Conservation (phyloP, 1,140 invertebrate genomes). For the Himalopsyche phryganea region DNA sequence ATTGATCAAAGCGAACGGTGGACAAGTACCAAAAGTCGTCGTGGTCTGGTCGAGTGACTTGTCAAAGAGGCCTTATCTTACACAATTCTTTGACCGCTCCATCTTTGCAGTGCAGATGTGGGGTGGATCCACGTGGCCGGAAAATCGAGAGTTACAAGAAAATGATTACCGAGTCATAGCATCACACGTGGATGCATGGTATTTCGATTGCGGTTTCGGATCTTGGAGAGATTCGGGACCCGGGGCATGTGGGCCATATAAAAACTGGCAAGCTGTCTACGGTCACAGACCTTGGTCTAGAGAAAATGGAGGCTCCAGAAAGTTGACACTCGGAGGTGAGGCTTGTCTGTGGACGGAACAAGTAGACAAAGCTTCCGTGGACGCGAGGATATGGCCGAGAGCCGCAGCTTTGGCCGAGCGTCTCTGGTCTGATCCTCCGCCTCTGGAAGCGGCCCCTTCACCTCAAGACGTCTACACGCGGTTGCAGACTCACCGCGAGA, state of each 20-base stretch:
- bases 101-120: slow-evolving; percentile 65
- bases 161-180: slow-evolving; percentile 74
- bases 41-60: slow-evolving; percentile 78
- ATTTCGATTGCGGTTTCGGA: slow-evolving; percentile 80
- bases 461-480: slow-evolving; percentile 61
- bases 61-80: slow-evolving; percentile 68
- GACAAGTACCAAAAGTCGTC: slow-evolving; percentile 59
- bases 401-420: slow-evolving; percentile 69
- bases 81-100: slow-evolving; percentile 53
- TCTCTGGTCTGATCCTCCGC: slow-evolving; percentile 47
- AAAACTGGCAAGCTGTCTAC: slow-evolving; percentile 80
- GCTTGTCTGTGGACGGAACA: slow-evolving; percentile 73
- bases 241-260: slow-evolving; percentile 74
- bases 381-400: slow-evolving; percentile 67
- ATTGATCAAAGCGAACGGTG: slow-evolving; percentile 63
- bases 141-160: slow-evolving; percentile 68
- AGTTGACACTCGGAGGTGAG: slow-evolving; percentile 69
- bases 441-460: slow-evolving; percentile 40
- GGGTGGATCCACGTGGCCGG: slow-evolving; percentile 73
- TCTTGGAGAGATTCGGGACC: slow-evolving; percentile 66
- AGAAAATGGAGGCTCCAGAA: slow-evolving; percentile 54
- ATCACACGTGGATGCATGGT: slow-evolving; percentile 82
- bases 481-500: slow-evolving; percentile 61
- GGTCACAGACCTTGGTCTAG: slow-evolving; percentile 72
- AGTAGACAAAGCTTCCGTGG: slow-evolving; percentile 57